Evolutionary conservation across 2,888 invertebrate genomes (phyloP), one percentile per base, ranked within the genome.

Genomic region (Ceraclea dissimilis): DNA sequence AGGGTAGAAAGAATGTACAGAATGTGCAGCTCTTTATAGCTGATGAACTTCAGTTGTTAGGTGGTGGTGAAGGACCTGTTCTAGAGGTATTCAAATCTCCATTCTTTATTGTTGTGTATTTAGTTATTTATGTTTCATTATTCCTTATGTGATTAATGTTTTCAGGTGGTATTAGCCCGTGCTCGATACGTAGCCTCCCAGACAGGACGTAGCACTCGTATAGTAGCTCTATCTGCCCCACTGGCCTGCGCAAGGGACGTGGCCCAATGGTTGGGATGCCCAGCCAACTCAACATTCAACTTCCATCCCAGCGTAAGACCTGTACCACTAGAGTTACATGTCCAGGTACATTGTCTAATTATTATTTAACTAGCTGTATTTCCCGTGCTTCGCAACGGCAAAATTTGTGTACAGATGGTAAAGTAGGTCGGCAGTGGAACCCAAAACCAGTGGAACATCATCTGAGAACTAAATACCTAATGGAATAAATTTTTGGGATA

Each of bases 281-380:
- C 88, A 65, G 84, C 94, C 2, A 92, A 93, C 65, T 86, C 90
- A 21, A 92, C 94, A 2, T 99, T 98, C 75, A 99, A 99, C 78
- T 99, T 99, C 76, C 97, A 98, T 68, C 98, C 99, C 0, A 95
- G 93, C 67, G 97, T 98, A 2, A 79, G 99, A 1, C 99, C 98
- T 0, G 80, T 96, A 39, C 96, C 96, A 0, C 74, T 99, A 18
- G 97, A 99, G 69, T 75, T 99, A 48, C 97, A 98, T 67, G 94
- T 99, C 55, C 93, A 83, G 74, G 77, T 75, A 53, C 6, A 8
- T 31, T n/a, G n/a, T n/a, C n/a, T n/a, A n/a, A n/a, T n/a, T n/a
- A n/a, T n/a, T 2, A n/a, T n/a, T n/a, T n/a, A n/a, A n/a, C n/a
- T n/a, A n/a, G n/a, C n/a, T n/a, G n/a, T n/a, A n/a, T n/a, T n/a